Evolutionary conservation across 1,140 invertebrate genomes (phyloP).

Genomic region (Intoshia linei): DNA sequence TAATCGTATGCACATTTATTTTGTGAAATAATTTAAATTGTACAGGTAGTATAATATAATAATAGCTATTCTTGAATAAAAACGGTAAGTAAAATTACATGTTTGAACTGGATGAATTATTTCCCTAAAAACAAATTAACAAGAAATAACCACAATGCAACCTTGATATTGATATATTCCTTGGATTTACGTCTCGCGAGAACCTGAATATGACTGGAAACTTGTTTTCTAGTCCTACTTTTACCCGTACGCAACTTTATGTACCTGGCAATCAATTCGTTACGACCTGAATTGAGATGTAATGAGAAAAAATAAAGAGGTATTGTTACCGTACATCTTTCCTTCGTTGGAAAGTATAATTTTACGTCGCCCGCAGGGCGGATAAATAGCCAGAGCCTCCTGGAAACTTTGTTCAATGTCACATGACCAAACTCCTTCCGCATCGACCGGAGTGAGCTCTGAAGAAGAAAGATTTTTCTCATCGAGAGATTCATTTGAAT

Average conservation of each 20-base stretch:
- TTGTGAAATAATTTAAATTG: too few relatives aligned
- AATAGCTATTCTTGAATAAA: too few relatives aligned
- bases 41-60: too few relatives aligned
- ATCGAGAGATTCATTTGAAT: too few relatives aligned
- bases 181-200: conserved; percentile 74
- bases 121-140: too few relatives aligned
- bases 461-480: not conserved
- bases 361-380: conserved; percentile 84
- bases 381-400: conserved; percentile 93
- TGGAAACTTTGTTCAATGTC: conserved; percentile 99
- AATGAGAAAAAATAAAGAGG: not conserved
- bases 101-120: too few relatives aligned
- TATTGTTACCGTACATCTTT: conserved; percentile 95
- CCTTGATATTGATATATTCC: too few relatives aligned
- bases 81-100: too few relatives aligned
- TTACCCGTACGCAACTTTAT: conserved; percentile 94
- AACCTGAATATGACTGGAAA: conserved; percentile 95
- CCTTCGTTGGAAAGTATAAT: conserved; percentile 98
- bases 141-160: too few relatives aligned
- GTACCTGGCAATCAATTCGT: conserved; percentile 91
- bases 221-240: conserved; percentile 89
- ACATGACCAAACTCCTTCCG: conserved; percentile 94
- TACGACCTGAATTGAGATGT: conserved; percentile 42
- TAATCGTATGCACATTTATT: too few relatives aligned
- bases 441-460: conserved; percentile 31